Conservation (phyloP, 2,797 vertebrate species). For the Cyclopterus lumpus region DNA sequence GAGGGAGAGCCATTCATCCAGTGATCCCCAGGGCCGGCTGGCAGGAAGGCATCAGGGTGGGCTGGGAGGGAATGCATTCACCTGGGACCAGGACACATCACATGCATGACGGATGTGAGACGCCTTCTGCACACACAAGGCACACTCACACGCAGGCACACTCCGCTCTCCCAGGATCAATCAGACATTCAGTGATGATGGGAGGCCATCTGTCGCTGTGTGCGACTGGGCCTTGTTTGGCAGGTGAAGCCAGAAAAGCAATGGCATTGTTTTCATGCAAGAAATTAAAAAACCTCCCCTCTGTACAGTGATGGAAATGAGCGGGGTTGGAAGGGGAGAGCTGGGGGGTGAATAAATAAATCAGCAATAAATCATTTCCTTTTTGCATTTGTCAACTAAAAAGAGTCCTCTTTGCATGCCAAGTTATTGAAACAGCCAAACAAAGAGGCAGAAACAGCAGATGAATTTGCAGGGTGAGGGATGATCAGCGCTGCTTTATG, state of each 20-base stretch:
- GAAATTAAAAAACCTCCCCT: constrained; percentile 82
- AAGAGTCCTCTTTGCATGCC: constrained; percentile 82
- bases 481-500: constrained; percentile 77
- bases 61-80: constrained; percentile 67
- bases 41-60: constrained; percentile 64
- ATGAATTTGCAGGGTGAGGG: constrained; percentile 81
- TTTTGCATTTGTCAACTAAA: constrained; percentile 86
- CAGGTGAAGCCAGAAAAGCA: constrained; percentile 83
- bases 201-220: constrained; percentile 87
- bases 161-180: constrained; percentile 81
- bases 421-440: constrained; percentile 83
- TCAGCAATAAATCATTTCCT: constrained; percentile 86
- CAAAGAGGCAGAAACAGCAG: constrained; percentile 79
- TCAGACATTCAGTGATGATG: constrained; percentile 85
- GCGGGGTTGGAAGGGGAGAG: constrained; percentile 71
- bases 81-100: constrained; percentile 78
- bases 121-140: constrained; percentile 32
- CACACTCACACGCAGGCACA: constrained; percentile 21
- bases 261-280: constrained; percentile 88
- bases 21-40: constrained; percentile 69
- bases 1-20: constrained; percentile 78
- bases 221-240: constrained; percentile 81
- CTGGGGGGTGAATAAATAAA: constrained; percentile 81
- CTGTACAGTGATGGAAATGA: constrained; percentile 81
- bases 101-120: constrained; percentile 79